Evolutionary conservation across 2,888 invertebrate species (phyloP).

Genomic region (Anticlea derivata): DNA sequence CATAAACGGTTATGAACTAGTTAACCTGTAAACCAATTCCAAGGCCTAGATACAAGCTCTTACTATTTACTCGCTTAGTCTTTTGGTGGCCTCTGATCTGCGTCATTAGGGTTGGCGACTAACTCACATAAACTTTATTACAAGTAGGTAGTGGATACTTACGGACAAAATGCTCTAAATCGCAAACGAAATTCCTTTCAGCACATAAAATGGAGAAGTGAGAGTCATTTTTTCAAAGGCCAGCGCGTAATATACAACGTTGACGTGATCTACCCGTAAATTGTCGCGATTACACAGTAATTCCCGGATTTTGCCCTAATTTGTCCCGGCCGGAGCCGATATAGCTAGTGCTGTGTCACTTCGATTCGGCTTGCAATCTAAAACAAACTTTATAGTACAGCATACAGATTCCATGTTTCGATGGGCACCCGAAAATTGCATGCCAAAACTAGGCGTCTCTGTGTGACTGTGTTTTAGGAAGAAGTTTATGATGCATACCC

Average conservation of each 20-base stretch:
- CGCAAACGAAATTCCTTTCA: slow-evolving; percentile 20
- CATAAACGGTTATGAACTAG: no score
- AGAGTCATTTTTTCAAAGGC: slow-evolving; percentile 51
- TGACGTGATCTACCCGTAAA: slow-evolving; percentile 58
- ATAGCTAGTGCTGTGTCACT: slow-evolving; percentile 33
- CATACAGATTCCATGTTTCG: slow-evolving; percentile 2
- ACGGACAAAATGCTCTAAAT: slow-evolving; percentile 11
- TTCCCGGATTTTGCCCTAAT: slow-evolving; percentile 44
- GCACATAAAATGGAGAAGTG: slow-evolving; percentile 32
- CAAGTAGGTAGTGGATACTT: no score
- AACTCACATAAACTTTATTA: no score
- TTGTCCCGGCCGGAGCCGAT: slow-evolving; percentile 46
- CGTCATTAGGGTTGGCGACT: not conserved
- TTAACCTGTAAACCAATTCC: no score
- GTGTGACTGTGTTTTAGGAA: no score
- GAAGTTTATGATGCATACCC: no score
- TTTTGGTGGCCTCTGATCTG: no score
- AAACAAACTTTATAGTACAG: slow-evolving; percentile 1
- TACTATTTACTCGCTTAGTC: no score
- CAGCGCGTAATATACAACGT: slow-evolving; percentile 47
- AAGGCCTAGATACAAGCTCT: no score
- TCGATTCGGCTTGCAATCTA: not conserved
- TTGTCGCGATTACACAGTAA: slow-evolving; percentile 54
- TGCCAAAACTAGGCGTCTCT: no score
- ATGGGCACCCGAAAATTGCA: not conserved